A percentile compares a stretch with the other conserved stretches of the same genome.
phyloP scores from a whole-genome alignment of 2,113 vertebrate species.

The Rhinolophus sinicus region DNA sequence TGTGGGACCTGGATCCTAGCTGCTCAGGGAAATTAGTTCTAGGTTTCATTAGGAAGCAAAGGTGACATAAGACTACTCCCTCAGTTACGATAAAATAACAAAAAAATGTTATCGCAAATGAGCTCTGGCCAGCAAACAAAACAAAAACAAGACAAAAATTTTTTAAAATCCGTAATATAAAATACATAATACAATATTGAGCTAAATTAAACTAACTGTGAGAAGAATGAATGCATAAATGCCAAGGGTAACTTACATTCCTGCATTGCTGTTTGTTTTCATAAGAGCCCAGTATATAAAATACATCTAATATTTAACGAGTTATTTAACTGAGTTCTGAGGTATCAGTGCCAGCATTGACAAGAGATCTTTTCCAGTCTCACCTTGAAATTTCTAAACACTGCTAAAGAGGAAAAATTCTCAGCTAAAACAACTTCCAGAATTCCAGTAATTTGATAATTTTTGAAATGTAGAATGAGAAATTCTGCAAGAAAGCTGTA shows the following conservation, averaged over 20 bases:
- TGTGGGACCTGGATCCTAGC: background rate
- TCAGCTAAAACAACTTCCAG: background rate
- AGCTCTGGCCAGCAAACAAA: background rate
- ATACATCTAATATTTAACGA: background rate
- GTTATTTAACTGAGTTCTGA: background rate
- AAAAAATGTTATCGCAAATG: background rate
- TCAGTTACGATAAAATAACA: background rate
- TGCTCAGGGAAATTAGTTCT: background rate
- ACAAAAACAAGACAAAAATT: background rate
- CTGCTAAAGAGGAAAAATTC: background rate
- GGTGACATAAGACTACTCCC: background rate
- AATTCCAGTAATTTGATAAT: background rate
- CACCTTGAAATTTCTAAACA: background rate
- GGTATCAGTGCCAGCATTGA: background rate
- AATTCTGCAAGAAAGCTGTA: background rate
- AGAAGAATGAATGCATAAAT: slow-evolving; percentile 6
- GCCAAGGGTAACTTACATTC: background rate
- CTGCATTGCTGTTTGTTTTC: background rate
- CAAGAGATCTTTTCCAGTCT: background rate
- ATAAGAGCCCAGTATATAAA: background rate
- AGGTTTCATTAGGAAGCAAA: background rate
- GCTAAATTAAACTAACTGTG: slow-evolving; percentile 6
- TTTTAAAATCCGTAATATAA: background rate
- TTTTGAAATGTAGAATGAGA: background rate
- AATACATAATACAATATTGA: background rate